Evolutionary conservation across 2,888 invertebrate genomes (phyloP), one percentile per base, ranked within the genome.

Genomic region (Scaptodrosophila latifasciaeformis): DNA sequence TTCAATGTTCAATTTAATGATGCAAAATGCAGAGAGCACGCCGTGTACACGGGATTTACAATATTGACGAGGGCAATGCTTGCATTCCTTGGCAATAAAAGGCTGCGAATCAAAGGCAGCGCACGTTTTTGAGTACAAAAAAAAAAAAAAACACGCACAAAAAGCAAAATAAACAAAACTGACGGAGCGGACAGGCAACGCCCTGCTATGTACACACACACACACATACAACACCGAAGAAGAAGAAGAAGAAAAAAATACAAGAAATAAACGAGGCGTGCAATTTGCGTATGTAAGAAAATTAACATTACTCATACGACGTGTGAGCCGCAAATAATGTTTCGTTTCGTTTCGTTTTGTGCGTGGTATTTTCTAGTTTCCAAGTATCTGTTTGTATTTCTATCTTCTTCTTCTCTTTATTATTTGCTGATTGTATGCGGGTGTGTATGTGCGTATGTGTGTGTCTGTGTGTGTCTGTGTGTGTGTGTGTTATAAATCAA

Each of bases 21-120:
- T 62, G 54, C 50, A 63, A 63, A 37, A 59, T 37, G 46, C n/a
- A n/a, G 51, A 49, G 54, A 67, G 61, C 67, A 67, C 63, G 77
- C 72, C 70, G 53, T 54, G 58, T 60, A 53, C 78, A 77, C 78
- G 75, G 67, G 72, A 67, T 49, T 7, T 39, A 3, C 7, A 9
- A 40, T 18, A 5, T 40, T 12, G 3, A 3, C 35, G 17, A 35
- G 24, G 12, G 13, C 21, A 31, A 31, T 30, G 31, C 9, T 24
- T 3, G 24, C 4, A 7, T 24, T 24, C 24, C 24, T 37, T 13
- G 17, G 17, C 15, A 34, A 34, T 27, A 27, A 34, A 12, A 34
- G n/a, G 12, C 12, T 30, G 30, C 39, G 10, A 18, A 17, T 6
- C 2, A 21, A 17, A 39, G 24, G 19, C 4, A 21, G 43, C 27